These are phyloP conservation scores for Oncopeltus fasciatus DNA, from an alignment of 1,140 invertebrate genomes.

Conservation along the genomic window DNA sequence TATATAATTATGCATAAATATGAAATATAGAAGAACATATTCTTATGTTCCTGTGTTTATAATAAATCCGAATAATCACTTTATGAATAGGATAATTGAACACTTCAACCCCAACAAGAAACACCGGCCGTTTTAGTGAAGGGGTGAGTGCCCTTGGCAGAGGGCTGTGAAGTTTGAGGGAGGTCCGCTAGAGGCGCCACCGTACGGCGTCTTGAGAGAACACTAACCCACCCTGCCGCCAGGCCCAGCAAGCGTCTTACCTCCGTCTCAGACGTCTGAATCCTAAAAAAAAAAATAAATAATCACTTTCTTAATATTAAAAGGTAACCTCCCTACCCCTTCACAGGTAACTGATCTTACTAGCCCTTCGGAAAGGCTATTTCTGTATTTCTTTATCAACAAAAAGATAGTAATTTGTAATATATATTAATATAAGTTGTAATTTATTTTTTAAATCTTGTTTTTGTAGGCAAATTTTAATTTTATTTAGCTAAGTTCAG, in stretches of 20 bases:
- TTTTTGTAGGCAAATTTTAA: too few species aligned
- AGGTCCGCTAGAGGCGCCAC: slow-evolving; percentile 2
- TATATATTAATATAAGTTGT: not conserved
- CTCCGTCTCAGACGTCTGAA: not conserved
- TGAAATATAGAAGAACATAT: not conserved
- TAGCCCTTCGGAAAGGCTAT: too few species aligned
- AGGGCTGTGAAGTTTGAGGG: not conserved
- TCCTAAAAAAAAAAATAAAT: not conserved
- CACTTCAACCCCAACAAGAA: not conserved
- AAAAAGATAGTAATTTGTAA: not conserved
- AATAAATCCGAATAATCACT: not conserved
- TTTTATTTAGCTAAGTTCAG: too few species aligned
- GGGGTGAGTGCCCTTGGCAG: not conserved
- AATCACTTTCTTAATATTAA: not conserved
- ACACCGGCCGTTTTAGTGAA: too few species aligned
- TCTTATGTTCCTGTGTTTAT: not conserved
- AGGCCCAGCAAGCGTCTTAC: not conserved
- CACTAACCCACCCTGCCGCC: not conserved
- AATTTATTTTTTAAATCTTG: not conserved
- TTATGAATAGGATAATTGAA: not conserved
- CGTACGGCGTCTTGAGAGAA: not conserved
- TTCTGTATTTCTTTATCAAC: not conserved
- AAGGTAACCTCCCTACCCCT: not conserved
- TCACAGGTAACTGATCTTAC: too few species aligned
- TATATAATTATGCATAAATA: not conserved